Base-by-base conservation (phyloP, 1,140 invertebrate species). In the Euwallacea similis region DNA sequence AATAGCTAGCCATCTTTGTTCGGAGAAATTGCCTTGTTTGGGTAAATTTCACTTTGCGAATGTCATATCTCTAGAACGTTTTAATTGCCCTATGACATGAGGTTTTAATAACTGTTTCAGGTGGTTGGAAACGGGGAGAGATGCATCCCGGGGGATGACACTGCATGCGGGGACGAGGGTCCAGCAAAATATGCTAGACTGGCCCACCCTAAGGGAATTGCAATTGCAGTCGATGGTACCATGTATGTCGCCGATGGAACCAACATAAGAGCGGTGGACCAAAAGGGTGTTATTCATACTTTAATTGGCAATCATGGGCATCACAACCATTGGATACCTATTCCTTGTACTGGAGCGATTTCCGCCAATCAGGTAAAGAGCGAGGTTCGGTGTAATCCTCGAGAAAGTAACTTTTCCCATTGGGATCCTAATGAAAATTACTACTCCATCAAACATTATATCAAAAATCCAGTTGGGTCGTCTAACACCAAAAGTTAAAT, bases 231-330 rank as follows among this genome's bases (percentile, higher is more conserved):
- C 43, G 93, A 95, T 79, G 92, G 91, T 77, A 94, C 93, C 11
- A 94, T 97, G 89, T 97, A 96, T 79, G 94, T 97, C 74, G 95
- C 95, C 55, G 95, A 97, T 83, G 97, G 92, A 67, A 95, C 94
- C 0, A 97, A 96, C 76, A 95, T 98, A 58, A 87, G 95, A 50
- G 91, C 92, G 42, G 94, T 99, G 0, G 94, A 96, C 85, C 88
- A 91, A 13, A 85, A 91, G 76, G 95, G 95, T 9, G 91, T 94
- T n/a, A 98, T 99, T 69, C 92, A 95, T 71, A 99, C 97, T 0
- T 81, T 98, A 33, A 94, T 97, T 43, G 95, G 95, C 11, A 93
- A 94, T 80, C 94, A 96, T 79, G 92, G 92, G 0, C 94, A 95
- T 81, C 93, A 95, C 74, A 94, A 94, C 77, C 91, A 94, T 76